Evolutionary conservation across 2,888 invertebrate genomes (phyloP).

Genomic region (Pterostichus niger): DNA sequence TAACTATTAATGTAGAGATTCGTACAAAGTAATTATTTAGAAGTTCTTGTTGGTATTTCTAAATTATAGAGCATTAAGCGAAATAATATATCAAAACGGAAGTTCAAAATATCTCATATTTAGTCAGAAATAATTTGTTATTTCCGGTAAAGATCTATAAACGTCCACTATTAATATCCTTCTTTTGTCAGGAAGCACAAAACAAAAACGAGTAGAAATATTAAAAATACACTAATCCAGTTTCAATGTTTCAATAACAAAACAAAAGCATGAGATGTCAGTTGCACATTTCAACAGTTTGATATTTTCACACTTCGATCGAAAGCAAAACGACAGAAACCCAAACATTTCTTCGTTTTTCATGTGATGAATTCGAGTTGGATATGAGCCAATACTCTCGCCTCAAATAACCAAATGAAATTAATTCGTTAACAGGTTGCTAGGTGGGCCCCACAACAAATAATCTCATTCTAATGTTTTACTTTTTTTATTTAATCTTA

Average conservation of each 20-base stretch:
- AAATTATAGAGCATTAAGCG: too few species aligned
- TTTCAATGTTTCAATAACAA: conserved; percentile 29
- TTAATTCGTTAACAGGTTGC: conserved; percentile 64
- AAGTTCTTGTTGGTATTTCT: too few species aligned
- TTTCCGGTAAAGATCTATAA: conserved; percentile 23
- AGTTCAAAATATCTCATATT: conserved; percentile 29
- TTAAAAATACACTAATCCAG: background rate
- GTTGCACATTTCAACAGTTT: conserved; percentile 53
- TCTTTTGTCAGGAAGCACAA: conserved; percentile 8
- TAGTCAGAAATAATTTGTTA: conserved; percentile 30
- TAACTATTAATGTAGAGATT: too few species aligned
- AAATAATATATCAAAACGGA: conserved; percentile 8
- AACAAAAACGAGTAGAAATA: background rate
- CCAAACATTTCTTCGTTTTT: conserved; percentile 58
- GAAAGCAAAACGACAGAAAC: conserved; percentile 29
- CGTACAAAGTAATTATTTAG: too few species aligned
- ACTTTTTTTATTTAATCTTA: background rate
- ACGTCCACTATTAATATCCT: conserved; percentile 26
- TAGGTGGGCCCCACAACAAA: background rate
- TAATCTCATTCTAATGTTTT: background rate
- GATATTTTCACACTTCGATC: conserved; percentile 52
- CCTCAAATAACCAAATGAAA: conserved; percentile 56
- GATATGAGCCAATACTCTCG: conserved; percentile 32
- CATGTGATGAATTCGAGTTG: conserved; percentile 56
- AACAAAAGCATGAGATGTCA: conserved; percentile 11